Base-by-base conservation (phyloP, 2,113 vertebrate species). In the Lipotes vexillifer region DNA sequence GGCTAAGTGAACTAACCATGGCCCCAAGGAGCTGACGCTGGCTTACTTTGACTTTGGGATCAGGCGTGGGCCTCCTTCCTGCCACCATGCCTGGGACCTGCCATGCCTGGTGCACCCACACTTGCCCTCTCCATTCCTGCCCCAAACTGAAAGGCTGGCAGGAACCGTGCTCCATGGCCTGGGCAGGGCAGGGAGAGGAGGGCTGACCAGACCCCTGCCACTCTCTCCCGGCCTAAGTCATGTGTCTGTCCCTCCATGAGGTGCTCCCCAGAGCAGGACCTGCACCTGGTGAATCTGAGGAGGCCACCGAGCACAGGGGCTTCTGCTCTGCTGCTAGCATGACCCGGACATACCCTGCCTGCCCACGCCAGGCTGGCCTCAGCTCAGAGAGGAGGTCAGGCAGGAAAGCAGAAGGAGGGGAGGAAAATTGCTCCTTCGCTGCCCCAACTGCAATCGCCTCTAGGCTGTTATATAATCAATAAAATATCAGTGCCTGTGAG, bases 391-490 rank as follows among this genome's bases (percentile, higher is more conserved):
- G 8, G 31, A 78, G 78, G 93, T 59, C 88, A 5, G 0, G 1
- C 77, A 61, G 87, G 46, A 81, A 88, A 90, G 93, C 69, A 66
- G 72, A 59, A 65, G 84, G 82, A 49, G 44, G 86, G 68, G 65
- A 96, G 17, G 11, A 93, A 82, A 96, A 96, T 75, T 36, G 89
- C 66, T 97, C 83, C 94, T 82, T 59, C 6, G 1, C 52, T 65
- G 66, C 63, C n/a, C 31, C 0, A 9, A 86, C 84, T 15, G 0
- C 80, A 84, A 83, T 33, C 17, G 80, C 97, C 96, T 97, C 44
- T 12, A 88, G 97, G 97, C 84, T 84, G 88, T 96, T 87, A n/a
- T 0, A 2, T 86, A 89, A 97, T 97, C 95, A 95, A 98, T 98
- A 97, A 97, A 98, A 96, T 84, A 98, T 96, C 96, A 94, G 81